Conservation (phyloP, 2,113 vertebrate genomes). For the Cyphomyrus plagiostoma region DNA sequence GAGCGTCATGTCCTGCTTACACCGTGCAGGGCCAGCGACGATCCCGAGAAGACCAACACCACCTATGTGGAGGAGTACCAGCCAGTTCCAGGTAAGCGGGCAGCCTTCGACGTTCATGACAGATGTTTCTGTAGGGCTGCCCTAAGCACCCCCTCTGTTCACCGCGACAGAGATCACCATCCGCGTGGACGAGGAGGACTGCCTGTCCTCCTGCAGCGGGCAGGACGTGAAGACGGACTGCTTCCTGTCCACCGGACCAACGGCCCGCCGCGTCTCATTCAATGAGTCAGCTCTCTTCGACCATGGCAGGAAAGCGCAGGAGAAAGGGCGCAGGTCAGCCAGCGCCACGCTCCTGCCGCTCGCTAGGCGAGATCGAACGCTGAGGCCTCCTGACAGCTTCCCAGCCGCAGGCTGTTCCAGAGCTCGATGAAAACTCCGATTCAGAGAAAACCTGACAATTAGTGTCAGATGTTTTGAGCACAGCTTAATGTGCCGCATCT, state of each 20-base stretch:
- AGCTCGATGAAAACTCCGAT: background rate
- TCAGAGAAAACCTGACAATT: background rate
- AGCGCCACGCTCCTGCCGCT: background rate
- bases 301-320: conserved; percentile 75
- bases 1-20: background rate
- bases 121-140: background rate
- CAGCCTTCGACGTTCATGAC: background rate
- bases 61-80: conserved; percentile 86
- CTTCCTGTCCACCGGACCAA: conserved; percentile 74
- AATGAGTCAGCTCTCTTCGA: conserved; percentile 87
- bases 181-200: conserved; percentile 77
- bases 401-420: background rate
- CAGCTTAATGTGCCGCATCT: background rate
- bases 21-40: conserved; percentile 75
- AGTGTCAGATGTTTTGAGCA: background rate
- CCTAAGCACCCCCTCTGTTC: background rate
- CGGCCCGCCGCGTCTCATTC: conserved; percentile 86
- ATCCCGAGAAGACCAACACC: conserved; percentile 89
- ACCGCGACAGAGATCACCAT: conserved; percentile 71
- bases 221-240: conserved; percentile 73
- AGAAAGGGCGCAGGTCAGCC: conserved; percentile 82
- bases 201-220: conserved; percentile 64
- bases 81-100: conserved; percentile 72
- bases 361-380: background rate
- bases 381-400: background rate